Base-by-base conservation (phyloP, 2,797 vertebrate genomes). In the Gallinago stenura region DNA sequence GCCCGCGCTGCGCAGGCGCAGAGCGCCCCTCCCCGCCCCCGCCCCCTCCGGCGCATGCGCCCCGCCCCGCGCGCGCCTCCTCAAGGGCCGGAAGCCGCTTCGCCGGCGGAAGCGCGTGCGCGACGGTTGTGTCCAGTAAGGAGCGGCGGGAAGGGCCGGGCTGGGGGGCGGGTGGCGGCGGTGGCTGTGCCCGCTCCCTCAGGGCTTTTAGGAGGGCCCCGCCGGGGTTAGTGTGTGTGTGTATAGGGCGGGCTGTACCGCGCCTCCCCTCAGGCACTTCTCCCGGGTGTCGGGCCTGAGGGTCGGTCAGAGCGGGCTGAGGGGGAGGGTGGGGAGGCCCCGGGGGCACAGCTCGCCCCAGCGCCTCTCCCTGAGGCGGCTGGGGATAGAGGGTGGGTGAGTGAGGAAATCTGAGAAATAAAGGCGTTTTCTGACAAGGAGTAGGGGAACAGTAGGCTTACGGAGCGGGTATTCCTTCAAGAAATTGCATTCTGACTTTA, bases 391-490 rank as follows among this genome's bases (percentile, higher is more conserved):
- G 72, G 15, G 24, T 0, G 43, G 15, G 10, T 4, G 26, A 3
- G 1, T 9, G 75, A 43, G 76, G 51, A 4, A 12, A 12, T 2
- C 0, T 2, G 46, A 19, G 30, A 3, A 17, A 31, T 60, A 50
- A 65, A 46, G 2, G 5, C 3, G 0, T 6, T 7, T 75, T 15
- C 22, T 71, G 33, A 1, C 7, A 3, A 4, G 50, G 16, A 1
- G 7, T 1, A 4, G 22, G 13, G 48, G 7, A 15, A 2, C n/a
- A 2, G 30, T 0, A 3, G 71, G 16, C 0, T 21, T 22, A 0
- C 0, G 6, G 77, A 15, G 3, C 7, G 3, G 30, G 15, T 33
- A 0, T 25, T 28, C 5, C 56, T 22, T 31, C 16, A 24, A 1
- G 28, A 33, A 3, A 2, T 21, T 2, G 3, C 13, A 7, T 28